Percentiles rank a stretch among this genome's conserved stretches.
Evolutionary conservation across 2,888 invertebrate genomes (phyloP).

Genomic region (Pyrochroa serraticornis): DNA sequence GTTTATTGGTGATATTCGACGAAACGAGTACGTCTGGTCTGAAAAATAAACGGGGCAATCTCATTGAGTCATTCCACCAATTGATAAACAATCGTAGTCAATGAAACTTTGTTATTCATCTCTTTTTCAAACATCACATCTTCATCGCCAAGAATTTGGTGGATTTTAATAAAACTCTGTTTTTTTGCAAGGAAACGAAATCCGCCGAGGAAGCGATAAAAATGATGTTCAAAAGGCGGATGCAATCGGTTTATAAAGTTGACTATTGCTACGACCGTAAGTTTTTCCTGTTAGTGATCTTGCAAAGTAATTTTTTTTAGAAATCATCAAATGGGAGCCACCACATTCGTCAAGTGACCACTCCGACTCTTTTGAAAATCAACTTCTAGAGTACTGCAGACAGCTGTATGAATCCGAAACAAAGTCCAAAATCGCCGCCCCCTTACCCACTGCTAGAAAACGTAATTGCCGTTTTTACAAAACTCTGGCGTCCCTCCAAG

Average conservation of each 20-base stretch:
- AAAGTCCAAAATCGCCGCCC: slow-evolving; percentile 13
- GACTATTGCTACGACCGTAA: slow-evolving; percentile 17
- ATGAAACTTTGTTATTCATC: too few relatives aligned
- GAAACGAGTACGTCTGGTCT: too few relatives aligned
- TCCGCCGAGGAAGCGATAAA: background rate
- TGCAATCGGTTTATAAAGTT: slow-evolving; percentile 9
- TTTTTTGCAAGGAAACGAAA: slow-evolving; percentile 1
- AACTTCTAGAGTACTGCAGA: slow-evolving; percentile 10
- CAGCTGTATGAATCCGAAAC: slow-evolving; percentile 8
- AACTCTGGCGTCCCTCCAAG: slow-evolving; percentile 9
- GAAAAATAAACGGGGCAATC: too few relatives aligned
- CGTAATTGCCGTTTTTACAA: slow-evolving; percentile 18
- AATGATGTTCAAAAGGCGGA: slow-evolving; percentile 8
- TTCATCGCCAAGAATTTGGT: background rate
- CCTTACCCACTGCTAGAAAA: slow-evolving; percentile 8
- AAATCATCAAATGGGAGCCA: background rate
- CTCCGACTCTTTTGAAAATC: slow-evolving; percentile 2
- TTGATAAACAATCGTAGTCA: too few relatives aligned
- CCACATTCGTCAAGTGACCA: background rate
- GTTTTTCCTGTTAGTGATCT: background rate
- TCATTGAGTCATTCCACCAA: too few relatives aligned
- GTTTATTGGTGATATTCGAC: too few relatives aligned
- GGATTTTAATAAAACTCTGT: background rate
- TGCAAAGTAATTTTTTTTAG: background rate
- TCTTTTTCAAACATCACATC: too few relatives aligned